Evolutionary conservation across 2,113 vertebrate genomes (phyloP).

Genomic region (Pollimyrus isidori): DNA sequence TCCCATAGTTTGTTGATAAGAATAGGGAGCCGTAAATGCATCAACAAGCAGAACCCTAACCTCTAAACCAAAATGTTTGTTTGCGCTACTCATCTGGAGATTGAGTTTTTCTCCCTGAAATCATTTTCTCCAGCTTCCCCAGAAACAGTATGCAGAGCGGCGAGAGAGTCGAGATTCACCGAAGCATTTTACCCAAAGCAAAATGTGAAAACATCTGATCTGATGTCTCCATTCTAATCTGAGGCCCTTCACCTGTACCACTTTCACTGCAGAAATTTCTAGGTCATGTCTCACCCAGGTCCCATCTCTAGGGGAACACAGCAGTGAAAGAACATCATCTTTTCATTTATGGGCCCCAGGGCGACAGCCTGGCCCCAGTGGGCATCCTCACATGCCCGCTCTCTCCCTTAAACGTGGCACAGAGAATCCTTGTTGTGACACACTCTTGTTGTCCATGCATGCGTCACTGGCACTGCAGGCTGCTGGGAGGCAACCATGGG

Average conservation of each 20-base stretch:
- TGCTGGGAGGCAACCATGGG: background rate
- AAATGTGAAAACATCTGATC: slow-evolving; percentile 48
- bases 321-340: slow-evolving; percentile 45
- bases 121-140: slow-evolving; percentile 27
- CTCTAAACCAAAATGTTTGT: slow-evolving; percentile 29
- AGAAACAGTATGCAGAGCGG: slow-evolving; percentile 12
- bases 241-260: slow-evolving; percentile 42
- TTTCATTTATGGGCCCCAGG: slow-evolving; percentile 51
- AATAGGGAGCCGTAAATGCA: slow-evolving; percentile 1
- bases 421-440: background rate
- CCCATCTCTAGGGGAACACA: slow-evolving; percentile 39
- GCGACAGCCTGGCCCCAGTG: slow-evolving; percentile 44
- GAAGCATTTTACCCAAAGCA: slow-evolving; percentile 38
- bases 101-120: slow-evolving; percentile 31
- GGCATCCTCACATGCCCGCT: slow-evolving; percentile 32
- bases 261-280: slow-evolving; percentile 45
- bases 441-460: background rate
- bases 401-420: slow-evolving; percentile 23
- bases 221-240: slow-evolving; percentile 54
- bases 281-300: slow-evolving; percentile 39
- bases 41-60: slow-evolving; percentile 16
- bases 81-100: slow-evolving; percentile 26
- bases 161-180: slow-evolving; percentile 32
- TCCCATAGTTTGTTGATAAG: slow-evolving; percentile 21
- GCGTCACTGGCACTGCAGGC: background rate